phyloP scores from a whole-genome alignment of 2,797 vertebrate genomes.

The Microctenopoma steveboyesi region DNA sequence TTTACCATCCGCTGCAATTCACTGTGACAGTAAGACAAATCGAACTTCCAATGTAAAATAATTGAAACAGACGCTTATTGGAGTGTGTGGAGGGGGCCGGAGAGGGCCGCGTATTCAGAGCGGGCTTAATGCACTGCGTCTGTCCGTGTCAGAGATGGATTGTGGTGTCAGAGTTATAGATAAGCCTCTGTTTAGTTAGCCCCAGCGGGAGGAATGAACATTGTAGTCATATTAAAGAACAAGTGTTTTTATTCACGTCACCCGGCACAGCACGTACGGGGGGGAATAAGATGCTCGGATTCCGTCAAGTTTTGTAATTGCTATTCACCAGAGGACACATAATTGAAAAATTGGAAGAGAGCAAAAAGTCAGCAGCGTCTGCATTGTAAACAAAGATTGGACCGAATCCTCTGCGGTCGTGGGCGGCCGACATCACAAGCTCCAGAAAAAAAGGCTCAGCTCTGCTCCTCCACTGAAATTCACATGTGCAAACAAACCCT shows the following conservation, averaged over 20 bases:
- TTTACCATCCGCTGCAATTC: constrained; percentile 59
- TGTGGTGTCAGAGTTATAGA: constrained; percentile 72
- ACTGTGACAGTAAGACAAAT: constrained; percentile 76
- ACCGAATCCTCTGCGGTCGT: constrained; percentile 51
- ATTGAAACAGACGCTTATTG: constrained; percentile 75
- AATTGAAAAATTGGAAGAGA: constrained; percentile 71
- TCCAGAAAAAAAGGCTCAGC: constrained; percentile 36
- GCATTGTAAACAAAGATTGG: constrained; percentile 64
- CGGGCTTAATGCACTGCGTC: constrained; percentile 43
- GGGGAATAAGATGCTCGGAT: constrained; percentile 39
- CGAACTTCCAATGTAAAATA: constrained; percentile 67
- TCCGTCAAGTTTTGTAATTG: constrained; percentile 65
- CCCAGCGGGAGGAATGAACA: constrained; percentile 61
- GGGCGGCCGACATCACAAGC: constrained; percentile 50
- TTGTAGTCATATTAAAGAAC: constrained; percentile 66
- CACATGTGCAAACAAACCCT: constrained; percentile 35
- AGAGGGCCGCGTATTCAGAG: constrained; percentile 40
- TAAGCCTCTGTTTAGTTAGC: constrained; percentile 67
- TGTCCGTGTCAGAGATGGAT: constrained; percentile 73
- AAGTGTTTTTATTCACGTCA: constrained; percentile 64
- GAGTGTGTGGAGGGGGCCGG: constrained; percentile 38
- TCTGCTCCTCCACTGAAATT: constrained; percentile 45
- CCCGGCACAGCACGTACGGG: constrained; percentile 2
- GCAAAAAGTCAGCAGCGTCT: constrained; percentile 61
- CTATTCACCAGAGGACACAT: constrained; percentile 57